These are phyloP conservation scores for Neoaliturus tenellus DNA, from an alignment of 2,888 invertebrate genomes.

Conservation along the genomic window DNA sequence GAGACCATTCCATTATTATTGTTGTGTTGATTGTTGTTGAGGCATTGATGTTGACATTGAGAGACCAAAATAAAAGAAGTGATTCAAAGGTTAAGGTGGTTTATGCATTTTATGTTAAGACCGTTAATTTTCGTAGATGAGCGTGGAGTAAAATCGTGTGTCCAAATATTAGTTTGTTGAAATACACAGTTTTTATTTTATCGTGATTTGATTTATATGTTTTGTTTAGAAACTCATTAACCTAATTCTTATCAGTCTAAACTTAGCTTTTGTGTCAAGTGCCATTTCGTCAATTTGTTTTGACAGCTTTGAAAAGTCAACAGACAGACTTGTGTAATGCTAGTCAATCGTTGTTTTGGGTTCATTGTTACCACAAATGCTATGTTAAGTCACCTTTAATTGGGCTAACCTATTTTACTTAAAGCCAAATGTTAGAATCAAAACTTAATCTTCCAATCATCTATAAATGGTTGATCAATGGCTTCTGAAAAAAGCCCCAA, in stretches of 20 bases:
- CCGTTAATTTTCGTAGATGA: too few relatives aligned
- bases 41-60: too few relatives aligned
- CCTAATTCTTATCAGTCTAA: constrained; percentile 6
- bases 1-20: too few relatives aligned
- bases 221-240: background rate
- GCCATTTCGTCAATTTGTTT: background rate
- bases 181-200: too few relatives aligned
- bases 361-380: background rate
- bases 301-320: background rate
- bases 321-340: background rate
- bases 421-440: background rate
- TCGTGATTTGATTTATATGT: too few relatives aligned
- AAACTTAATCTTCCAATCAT: background rate
- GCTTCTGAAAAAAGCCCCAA: constrained; percentile 16
- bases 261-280: background rate
- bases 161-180: too few relatives aligned
- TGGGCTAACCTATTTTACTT: background rate
- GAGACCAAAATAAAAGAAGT: too few relatives aligned
- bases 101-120: too few relatives aligned
- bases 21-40: too few relatives aligned
- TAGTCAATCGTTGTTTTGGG: background rate
- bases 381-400: too few relatives aligned
- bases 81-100: too few relatives aligned
- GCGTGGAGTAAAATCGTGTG: too few relatives aligned
- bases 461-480: constrained; percentile 9